Conservation (phyloP, 2,113 vertebrate genomes). For the Opisthocomus hoazin region DNA sequence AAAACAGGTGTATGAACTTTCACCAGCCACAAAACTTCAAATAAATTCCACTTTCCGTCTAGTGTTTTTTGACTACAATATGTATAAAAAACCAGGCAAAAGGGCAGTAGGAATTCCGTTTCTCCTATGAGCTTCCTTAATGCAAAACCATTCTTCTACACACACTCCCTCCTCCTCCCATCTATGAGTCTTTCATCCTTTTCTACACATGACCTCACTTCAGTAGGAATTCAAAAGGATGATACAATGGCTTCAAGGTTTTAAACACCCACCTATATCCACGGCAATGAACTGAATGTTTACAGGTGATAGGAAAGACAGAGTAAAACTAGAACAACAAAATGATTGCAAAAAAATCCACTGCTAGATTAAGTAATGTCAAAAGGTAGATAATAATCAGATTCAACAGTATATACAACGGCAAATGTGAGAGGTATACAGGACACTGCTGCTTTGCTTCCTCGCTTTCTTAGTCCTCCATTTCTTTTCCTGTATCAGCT, state of each 20-base stretch:
- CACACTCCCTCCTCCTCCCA: too few species aligned
- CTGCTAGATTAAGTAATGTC: background rate
- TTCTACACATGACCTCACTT: background rate
- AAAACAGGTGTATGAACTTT: background rate
- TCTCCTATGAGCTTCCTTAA: background rate
- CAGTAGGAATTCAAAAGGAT: background rate
- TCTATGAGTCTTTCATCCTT: background rate
- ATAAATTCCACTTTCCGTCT: background rate
- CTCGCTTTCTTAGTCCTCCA: background rate
- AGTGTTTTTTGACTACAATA: background rate
- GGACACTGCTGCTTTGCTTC: background rate
- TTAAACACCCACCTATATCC: background rate
- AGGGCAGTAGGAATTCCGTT: background rate
- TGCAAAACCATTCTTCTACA: background rate
- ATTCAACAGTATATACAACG: background rate
- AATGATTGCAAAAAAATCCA: rapidly evolving
- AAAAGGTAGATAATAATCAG: background rate
- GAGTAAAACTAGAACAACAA: background rate
- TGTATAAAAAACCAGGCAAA: background rate
- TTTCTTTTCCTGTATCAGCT: background rate
- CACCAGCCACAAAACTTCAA: background rate
- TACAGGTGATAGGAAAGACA: background rate
- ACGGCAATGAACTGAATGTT: background rate
- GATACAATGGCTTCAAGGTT: background rate
- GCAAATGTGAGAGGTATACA: background rate